Evolutionary conservation across 2,113 vertebrate genomes (phyloP).

Genomic region (Eretmochelys imbricata): DNA sequence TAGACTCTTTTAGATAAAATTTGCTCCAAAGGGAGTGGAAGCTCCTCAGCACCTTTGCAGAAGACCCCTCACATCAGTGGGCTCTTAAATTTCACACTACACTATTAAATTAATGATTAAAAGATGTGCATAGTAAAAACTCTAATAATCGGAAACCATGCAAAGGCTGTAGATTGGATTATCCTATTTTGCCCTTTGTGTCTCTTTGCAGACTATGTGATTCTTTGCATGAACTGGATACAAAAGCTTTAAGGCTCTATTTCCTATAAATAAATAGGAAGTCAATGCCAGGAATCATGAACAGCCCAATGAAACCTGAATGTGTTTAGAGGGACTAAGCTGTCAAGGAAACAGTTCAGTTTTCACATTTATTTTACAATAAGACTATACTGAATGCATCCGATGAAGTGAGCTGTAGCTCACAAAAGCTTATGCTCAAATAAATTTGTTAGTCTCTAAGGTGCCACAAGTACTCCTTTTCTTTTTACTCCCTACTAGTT

Average conservation of each 20-base stretch:
- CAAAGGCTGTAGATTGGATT: background rate
- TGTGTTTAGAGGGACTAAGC: background rate
- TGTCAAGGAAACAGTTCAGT: background rate
- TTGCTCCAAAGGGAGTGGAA: background rate
- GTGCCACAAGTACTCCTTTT: no score
- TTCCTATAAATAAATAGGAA: constrained; percentile 34
- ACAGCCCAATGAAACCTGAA: background rate
- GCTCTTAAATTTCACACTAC: background rate
- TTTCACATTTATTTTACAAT: background rate
- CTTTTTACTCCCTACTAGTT: background rate
- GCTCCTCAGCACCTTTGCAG: background rate
- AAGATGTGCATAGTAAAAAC: background rate
- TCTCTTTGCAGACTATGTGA: background rate
- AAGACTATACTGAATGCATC: background rate
- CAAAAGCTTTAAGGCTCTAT: background rate
- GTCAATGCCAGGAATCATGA: background rate
- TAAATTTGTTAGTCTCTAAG: no score
- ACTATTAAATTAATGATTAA: background rate
- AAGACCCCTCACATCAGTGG: background rate
- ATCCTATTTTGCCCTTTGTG: background rate
- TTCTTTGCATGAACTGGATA: background rate
- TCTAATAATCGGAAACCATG: background rate
- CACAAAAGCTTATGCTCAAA: no score
- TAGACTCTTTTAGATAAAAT: background rate
- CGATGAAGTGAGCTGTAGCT: no score